Evolutionary conservation across 1,140 invertebrate species (phyloP), one percentile per base, ranked within the genome.

Genomic region (Diabrotica undecimpunctata): DNA sequence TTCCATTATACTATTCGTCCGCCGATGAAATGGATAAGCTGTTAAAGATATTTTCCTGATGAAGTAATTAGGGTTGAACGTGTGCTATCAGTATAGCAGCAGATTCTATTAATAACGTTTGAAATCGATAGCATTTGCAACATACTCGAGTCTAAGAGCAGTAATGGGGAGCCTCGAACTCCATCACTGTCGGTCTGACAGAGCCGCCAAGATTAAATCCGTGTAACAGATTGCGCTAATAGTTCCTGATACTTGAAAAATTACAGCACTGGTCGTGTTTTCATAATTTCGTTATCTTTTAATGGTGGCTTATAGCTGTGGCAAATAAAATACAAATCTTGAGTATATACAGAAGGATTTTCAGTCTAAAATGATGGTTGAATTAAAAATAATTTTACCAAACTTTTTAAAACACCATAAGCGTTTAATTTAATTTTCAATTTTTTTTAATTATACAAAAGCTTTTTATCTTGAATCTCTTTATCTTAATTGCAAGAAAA

Each of bases 61-160:
- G 41, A 46, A 46, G 41, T 46, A 46, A 46, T 46, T 46, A 46
- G 8, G 41, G 41, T 46, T 10, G 41, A 46, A 46, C 41, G 41
- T 46, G 41, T 46, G 41, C 25, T 25, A 25, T 25, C 25, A 25
- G 25, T 46, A 46, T 46, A 10, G 41, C n/a, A 46, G 8, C 41
- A 46, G n/a, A 46, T 46, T 46, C 41, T 46, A 46, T 46, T 46
- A 46, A 46, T 46, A 46, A 46, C 41, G 41, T 46, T 46, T 46
- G n/a, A n/a, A 46, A 46, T 46, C 41, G 41, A 46, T 46, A 46
- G n/a, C 41, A 46, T 46, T 46, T 46, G 41, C 41, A 46, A 46
- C 41, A 46, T 46, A 46, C n/a, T 10, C 41, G 8, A 46, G 41
- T 5, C 41, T 46, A 8, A 46, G 41, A 46, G 41, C 41, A 10